A percentile compares a stretch with the other conserved stretches of the same genome.
Conservation (phyloP, 2,888 invertebrate species). For the Platynereis dumerilii region DNA sequence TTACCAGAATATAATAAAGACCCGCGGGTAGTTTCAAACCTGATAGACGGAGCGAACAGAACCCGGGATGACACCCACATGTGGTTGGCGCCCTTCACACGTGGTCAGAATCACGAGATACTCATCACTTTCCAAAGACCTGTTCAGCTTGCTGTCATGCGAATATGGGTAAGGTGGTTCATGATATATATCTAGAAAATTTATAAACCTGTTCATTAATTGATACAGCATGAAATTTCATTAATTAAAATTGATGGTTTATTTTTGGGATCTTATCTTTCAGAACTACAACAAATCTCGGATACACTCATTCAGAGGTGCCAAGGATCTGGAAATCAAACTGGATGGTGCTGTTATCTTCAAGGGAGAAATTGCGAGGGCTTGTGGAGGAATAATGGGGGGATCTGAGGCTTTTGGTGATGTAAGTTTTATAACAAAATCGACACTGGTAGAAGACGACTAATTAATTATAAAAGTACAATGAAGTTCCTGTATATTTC, state of each 20-base stretch:
- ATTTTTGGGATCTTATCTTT: constrained; percentile 33
- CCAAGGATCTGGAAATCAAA: constrained; percentile 73
- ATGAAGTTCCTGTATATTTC: background rate
- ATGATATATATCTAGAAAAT: too few species aligned
- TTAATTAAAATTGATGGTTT: too few species aligned
- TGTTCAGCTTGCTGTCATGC: constrained; percentile 71
- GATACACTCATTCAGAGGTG: constrained; percentile 82
- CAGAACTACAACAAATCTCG: constrained; percentile 90
- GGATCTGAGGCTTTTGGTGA: constrained; percentile 71
- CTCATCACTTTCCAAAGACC: constrained; percentile 68
- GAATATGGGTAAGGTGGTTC: constrained; percentile 72
- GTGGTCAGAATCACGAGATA: constrained; percentile 70
- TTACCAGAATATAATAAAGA: constrained; percentile 74
- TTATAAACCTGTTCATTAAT: too few species aligned
- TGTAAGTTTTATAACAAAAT: too few species aligned
- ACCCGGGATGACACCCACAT: constrained; percentile 80
- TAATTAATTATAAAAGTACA: background rate
- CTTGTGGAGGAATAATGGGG: constrained; percentile 77
- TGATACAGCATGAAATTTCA: too few species aligned
- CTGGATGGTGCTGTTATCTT: constrained; percentile 75
- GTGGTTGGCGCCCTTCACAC: constrained; percentile 75
- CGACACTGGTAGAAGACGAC: background rate
- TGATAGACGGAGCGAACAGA: constrained; percentile 75
- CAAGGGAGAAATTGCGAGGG: constrained; percentile 80
- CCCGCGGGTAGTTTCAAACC: constrained; percentile 70